Conservation (phyloP, 2,113 vertebrate species). For the Phrynocephalus versicolor region DNA sequence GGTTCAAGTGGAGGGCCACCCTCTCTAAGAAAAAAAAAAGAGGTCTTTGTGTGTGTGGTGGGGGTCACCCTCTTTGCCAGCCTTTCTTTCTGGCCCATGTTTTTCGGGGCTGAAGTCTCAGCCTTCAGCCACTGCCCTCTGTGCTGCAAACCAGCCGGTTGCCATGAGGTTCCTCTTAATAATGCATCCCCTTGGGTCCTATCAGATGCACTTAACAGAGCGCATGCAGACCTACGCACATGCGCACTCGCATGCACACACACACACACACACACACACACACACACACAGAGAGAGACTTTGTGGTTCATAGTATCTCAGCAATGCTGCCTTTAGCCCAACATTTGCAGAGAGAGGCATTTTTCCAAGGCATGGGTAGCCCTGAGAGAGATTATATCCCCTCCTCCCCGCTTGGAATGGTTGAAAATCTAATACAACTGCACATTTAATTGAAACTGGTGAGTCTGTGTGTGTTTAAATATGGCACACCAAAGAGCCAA, state of each 20-base stretch:
- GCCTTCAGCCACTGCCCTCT: neutral
- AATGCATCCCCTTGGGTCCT: constrained; percentile 54
- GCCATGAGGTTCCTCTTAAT: constrained; percentile 33
- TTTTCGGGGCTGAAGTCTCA: too few species aligned
- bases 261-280: too few species aligned
- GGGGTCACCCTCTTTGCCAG: too few species aligned
- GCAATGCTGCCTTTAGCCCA: constrained; percentile 38
- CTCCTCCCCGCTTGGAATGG: rapidly evolving
- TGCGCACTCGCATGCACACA: too few species aligned
- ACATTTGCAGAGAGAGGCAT: neutral
- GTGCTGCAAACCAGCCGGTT: neutral
- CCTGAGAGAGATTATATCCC: rapidly evolving
- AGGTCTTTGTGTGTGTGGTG: too few species aligned
- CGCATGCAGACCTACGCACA: too few species aligned
- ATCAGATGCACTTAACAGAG: constrained; percentile 38
- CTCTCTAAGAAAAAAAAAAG: too few species aligned
- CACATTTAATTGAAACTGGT: neutral
- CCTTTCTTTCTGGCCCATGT: too few species aligned
- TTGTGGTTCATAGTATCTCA: constrained; percentile 46
- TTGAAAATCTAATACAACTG: neutral
- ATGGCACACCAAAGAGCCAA: constrained; percentile 57
- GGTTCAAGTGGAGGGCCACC: too few species aligned
- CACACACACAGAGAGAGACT: neutral
- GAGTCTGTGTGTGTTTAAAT: constrained; percentile 25
- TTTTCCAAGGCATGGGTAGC: constrained; percentile 1